Conservation (phyloP, 2,888 invertebrate genomes). For the Thysanoteuthis rhombus region DNA sequence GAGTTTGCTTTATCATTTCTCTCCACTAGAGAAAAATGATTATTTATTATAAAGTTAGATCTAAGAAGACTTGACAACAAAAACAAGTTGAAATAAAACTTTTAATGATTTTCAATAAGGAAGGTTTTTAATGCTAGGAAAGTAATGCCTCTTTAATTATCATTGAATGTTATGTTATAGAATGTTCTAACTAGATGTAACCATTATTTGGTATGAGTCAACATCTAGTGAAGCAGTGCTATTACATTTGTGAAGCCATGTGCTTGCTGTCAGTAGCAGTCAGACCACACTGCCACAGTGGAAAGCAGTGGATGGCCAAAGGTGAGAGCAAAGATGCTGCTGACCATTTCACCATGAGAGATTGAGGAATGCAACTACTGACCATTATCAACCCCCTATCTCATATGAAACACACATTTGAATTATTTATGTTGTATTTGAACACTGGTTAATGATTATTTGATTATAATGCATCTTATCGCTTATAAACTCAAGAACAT, state of each 20-base stretch:
- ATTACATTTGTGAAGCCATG: neutral
- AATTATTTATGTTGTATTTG: neutral
- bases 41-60: neutral
- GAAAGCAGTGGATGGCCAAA: conserved; percentile 12
- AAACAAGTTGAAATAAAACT: neutral
- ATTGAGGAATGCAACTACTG: conserved; percentile 12
- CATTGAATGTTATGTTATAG: neutral
- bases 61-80: neutral
- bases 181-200: neutral
- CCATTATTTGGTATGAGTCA: conserved; percentile 12
- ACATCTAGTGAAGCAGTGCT: conserved; percentile 12
- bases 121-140: neutral
- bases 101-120: too few relatives aligned
- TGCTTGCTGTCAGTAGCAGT: conserved; percentile 12
- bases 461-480: neutral
- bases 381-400: neutral
- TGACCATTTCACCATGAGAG: neutral
- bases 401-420: neutral
- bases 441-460: neutral
- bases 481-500: neutral
- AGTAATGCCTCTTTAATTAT: neutral
- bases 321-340: conserved; percentile 12
- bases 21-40: neutral
- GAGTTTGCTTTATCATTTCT: too few relatives aligned
- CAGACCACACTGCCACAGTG: neutral